A percentile compares a stretch with the other conserved stretches of the same genome.
These are phyloP conservation scores for Heliconius hermathena DNA, from an alignment of 1,140 invertebrate genomes.

Conservation along the genomic window DNA sequence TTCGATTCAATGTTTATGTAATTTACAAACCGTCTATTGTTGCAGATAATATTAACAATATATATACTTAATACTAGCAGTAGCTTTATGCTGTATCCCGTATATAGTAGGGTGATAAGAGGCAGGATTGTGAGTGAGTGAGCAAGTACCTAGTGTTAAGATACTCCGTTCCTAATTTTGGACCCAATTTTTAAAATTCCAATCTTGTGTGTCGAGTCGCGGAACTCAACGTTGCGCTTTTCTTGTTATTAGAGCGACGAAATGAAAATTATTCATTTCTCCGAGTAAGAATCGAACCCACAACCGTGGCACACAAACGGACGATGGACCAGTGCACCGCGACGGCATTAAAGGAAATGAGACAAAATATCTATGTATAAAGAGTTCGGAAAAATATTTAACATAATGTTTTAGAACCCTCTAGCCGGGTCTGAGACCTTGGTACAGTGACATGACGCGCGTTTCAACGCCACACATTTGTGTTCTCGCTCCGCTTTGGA, in stretches of 20 bases:
- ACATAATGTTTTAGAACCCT: conserved; percentile 42
- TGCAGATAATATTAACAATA: background rate
- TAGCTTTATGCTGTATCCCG: background rate
- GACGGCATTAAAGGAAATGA: background rate
- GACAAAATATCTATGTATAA: background rate
- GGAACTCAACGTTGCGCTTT: no score
- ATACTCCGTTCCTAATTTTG: no score
- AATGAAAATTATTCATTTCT: no score
- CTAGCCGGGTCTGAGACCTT: conserved; percentile 66
- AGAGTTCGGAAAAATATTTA: background rate
- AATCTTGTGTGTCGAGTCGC: no score
- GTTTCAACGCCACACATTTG: conserved; percentile 59
- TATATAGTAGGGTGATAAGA: no score
- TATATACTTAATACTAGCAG: background rate
- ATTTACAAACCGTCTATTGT: conserved; percentile 58
- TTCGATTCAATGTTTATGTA: conserved; percentile 75
- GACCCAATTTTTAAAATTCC: no score
- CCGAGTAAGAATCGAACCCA: no score
- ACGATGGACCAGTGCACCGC: no score
- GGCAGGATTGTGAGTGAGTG: no score
- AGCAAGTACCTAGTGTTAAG: no score
- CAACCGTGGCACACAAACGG: no score
- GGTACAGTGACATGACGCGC: conserved; percentile 64
- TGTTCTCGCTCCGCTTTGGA: conserved; percentile 68
- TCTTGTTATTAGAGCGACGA: no score